A percentile compares a stretch with the other conserved stretches of the same genome.
These are phyloP conservation scores for Halcyon badia DNA, from an alignment of 2,797 vertebrate species.

Conservation along the genomic window DNA sequence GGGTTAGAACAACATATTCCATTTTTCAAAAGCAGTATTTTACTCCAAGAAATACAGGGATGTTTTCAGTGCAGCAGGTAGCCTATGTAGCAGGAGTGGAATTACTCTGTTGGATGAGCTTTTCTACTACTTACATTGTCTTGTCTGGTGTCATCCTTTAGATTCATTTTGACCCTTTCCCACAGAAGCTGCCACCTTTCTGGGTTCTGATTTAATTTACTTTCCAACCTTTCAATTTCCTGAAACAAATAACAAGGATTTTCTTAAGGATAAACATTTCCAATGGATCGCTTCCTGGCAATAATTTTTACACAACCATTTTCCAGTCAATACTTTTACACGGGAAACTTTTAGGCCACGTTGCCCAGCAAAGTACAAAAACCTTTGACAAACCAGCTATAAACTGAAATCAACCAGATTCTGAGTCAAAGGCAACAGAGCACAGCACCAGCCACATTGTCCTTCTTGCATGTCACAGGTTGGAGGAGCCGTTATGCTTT, in stretches of 20 bases:
- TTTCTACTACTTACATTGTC: conserved; percentile 85
- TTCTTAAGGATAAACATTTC: conserved; percentile 38
- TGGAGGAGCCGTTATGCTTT: neutral
- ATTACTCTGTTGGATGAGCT: neutral
- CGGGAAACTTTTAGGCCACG: neutral
- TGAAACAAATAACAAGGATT: conserved; percentile 72
- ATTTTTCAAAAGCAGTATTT: conserved; percentile 27
- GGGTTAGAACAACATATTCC: conserved; percentile 12
- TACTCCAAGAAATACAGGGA: conserved; percentile 20
- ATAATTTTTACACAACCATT: neutral
- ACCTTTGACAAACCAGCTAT: neutral
- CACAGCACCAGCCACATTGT: neutral
- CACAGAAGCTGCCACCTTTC: conserved; percentile 93
- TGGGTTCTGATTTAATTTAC: conserved; percentile 88
- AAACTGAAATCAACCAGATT: neutral
- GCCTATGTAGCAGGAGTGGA: neutral
- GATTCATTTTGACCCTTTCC: conserved; percentile 88
- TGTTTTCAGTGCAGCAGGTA: neutral
- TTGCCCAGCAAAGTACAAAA: neutral
- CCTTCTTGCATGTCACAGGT: neutral
- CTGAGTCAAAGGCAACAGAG: neutral
- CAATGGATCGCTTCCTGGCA: neutral
- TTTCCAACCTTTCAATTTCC: conserved; percentile 95
- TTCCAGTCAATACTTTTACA: neutral
- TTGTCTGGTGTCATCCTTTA: conserved; percentile 91